Conservation (phyloP, 2,888 invertebrate genomes). For the Drosophila atroscutellata region DNA sequence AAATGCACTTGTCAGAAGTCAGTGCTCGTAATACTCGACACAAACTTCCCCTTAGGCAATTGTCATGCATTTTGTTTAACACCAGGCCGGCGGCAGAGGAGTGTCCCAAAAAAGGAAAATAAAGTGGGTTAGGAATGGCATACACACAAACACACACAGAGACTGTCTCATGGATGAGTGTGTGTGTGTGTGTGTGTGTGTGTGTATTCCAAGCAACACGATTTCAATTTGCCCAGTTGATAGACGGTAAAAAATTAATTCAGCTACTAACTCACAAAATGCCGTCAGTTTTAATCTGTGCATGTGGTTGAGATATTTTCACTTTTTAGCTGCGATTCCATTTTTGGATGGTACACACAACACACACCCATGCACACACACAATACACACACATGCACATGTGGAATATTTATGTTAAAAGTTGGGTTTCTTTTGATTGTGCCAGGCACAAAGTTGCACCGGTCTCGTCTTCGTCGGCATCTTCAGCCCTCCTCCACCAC, state of each 20-base stretch:
- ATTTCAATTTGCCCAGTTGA: conserved; percentile 75
- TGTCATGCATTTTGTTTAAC: conserved; percentile 46
- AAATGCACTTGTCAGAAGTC: conserved; percentile 51
- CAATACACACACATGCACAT: conserved; percentile 8
- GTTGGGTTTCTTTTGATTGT: conserved; percentile 73
- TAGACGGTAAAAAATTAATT: conserved; percentile 76
- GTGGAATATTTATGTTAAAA: conserved; percentile 64
- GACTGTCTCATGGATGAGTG: not conserved
- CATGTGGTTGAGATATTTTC: conserved; percentile 55
- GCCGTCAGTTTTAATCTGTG: conserved; percentile 47
- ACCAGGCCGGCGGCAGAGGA: conserved; percentile 15
- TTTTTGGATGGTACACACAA: conserved; percentile 14
- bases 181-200: not conserved
- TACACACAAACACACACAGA: conserved; percentile 17
- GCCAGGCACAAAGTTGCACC: conserved; percentile 74
- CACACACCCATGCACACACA: conserved; percentile 2
- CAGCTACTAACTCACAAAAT: conserved; percentile 54
- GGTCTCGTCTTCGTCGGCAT: conserved; percentile 18
- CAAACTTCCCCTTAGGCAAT: conserved; percentile 15
- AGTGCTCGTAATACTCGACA: conserved; percentile 4
- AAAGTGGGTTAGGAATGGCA: conserved; percentile 70
- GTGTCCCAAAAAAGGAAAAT: conserved; percentile 14
- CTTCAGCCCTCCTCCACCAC: conserved; percentile 3
- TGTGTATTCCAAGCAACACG: conserved; percentile 46
- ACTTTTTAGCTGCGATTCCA: conserved; percentile 64